Base-by-base conservation (phyloP, 2,113 vertebrate genomes). In the Acrocephalus kingi region DNA sequence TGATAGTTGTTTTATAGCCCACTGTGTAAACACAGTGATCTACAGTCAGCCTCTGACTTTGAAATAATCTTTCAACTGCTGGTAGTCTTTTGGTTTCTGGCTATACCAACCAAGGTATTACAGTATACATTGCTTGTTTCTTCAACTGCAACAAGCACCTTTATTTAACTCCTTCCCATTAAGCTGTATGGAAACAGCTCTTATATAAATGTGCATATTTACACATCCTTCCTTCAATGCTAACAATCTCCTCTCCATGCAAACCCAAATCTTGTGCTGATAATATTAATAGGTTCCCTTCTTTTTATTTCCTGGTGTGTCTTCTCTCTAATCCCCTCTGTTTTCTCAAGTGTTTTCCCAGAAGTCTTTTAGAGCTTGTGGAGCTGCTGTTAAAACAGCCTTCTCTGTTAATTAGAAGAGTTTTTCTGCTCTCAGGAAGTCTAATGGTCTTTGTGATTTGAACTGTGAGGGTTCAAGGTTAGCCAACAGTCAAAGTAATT, bases 391-490 rank as follows among this genome's bases (percentile, higher is more conserved):
- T 87, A 28, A 69, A 95, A 17, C 23, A 58, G 8, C 24, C 12
- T 46, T 37, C 21, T 88, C 30, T 76, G 15, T 35, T 64, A 39
- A 20, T 28, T 68, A 25, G 18, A 17, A 31, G 35, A 54, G 27
- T 31, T 43, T 52, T 91, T 73, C 46, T 84, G 31, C 30, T 74
- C 19, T 73, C 37, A 37, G 56, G n/a, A 43, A 39, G 64, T 17
- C 16, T 54, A 14, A 14, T 67, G 10, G 8, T 56, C 62, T 58
- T 84, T 51, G 20, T 31, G 37, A 37, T 68, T 73, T 76, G 71
- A 89, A 37, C 37, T 1, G 0, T 22, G n/a, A 1, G 4, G 1
- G 0, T 82, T 87, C 45, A 45, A 41, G 22, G 23, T 81, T 41
- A 78, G 45, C 33, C 15, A 52, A 9, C 49, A 68, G 69, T 66